Conservation (phyloP, 1,140 invertebrate species). For the Parapsyche elsis region DNA sequence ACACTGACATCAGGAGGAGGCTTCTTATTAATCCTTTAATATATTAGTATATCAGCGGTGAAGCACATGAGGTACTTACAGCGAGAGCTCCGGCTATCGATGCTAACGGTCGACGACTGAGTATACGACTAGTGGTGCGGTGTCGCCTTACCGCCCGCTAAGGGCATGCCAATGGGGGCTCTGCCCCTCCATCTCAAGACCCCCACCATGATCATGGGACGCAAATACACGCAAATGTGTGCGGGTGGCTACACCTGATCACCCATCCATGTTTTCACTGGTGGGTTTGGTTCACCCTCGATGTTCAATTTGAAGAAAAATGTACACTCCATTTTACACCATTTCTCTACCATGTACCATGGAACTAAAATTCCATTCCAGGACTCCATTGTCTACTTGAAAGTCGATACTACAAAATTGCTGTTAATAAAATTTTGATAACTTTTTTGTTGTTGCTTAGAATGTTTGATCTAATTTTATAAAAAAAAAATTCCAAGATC, state of each 20-base stretch:
- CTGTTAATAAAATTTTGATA: too few species aligned
- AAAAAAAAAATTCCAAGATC: too few species aligned
- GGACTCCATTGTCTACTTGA: too few species aligned
- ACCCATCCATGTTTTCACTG: too few species aligned
- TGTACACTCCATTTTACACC: too few species aligned
- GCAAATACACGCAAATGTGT: not conserved
- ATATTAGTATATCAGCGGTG: not conserved
- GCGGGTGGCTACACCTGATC: not conserved
- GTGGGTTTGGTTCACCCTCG: too few species aligned
- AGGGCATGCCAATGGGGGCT: constrained; percentile 49
- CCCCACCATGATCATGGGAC: constrained; percentile 4
- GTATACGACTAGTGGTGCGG: constrained; percentile 52
- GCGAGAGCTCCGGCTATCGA: constrained; percentile 48
- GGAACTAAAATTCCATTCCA: too few species aligned
- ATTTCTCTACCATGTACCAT: too few species aligned
- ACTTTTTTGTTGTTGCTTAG: too few species aligned
- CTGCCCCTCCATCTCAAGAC: constrained; percentile 28
- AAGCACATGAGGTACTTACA: constrained; percentile 46
- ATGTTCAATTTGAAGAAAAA: too few species aligned
- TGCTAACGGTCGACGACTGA: constrained; percentile 53
- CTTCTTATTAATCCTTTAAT: not conserved
- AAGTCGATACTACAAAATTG: too few species aligned
- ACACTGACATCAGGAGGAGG: not conserved
- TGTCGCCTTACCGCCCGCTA: constrained; percentile 55
- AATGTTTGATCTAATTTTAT: too few species aligned